phyloP scores from a whole-genome alignment of 2,888 invertebrate genomes.

The Leucophora obtusa region DNA sequence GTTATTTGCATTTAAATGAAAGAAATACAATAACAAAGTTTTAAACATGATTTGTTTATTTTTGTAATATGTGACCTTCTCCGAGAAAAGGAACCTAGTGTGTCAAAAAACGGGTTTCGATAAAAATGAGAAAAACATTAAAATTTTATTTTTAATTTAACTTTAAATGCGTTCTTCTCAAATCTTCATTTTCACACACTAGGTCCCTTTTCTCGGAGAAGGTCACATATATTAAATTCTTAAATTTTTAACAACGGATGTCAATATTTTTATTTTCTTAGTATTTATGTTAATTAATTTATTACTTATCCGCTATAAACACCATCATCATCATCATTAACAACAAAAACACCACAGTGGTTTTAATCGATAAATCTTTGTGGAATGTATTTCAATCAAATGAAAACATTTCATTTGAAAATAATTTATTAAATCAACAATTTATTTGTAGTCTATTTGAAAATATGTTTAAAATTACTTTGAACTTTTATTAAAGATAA shows the following conservation, averaged over 20 bases:
- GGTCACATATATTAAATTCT: too few species aligned
- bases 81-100: too few species aligned
- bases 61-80: too few species aligned
- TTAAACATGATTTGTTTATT: background rate
- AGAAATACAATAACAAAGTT: background rate
- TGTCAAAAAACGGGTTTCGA: too few species aligned
- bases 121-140: too few species aligned
- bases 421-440: slow-evolving; percentile 3
- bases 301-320: background rate
- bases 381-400: background rate
- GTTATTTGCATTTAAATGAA: slow-evolving; percentile 3
- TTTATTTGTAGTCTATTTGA: background rate
- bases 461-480: background rate
- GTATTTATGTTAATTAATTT: background rate
- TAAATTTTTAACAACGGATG: background rate
- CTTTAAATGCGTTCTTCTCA: too few species aligned
- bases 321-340: background rate
- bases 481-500: background rate
- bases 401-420: background rate
- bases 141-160: too few species aligned
- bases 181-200: too few species aligned
- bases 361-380: background rate
- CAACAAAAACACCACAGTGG: background rate
- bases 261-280: slow-evolving; percentile 6
- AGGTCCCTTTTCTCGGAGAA: too few species aligned